These are phyloP conservation scores for Nematopogon swammerdamellus DNA, from an alignment of 2,888 invertebrate genomes.

Conservation along the genomic window DNA sequence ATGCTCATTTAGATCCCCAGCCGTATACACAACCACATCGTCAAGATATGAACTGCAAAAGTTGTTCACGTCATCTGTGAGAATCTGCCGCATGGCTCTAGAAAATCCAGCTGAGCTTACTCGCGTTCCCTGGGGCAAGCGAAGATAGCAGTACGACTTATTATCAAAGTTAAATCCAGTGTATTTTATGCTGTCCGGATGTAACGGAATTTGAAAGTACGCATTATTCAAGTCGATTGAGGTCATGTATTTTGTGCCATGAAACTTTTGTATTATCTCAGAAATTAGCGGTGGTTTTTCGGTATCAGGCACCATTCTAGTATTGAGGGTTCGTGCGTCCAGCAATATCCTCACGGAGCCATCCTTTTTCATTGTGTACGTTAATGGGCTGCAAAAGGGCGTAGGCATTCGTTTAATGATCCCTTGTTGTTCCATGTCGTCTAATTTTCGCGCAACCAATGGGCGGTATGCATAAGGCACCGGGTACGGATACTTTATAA, in stretches of 20 bases:
- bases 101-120: constrained; percentile 7
- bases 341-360: constrained; percentile 18
- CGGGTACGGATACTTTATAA: constrained; percentile 15
- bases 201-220: constrained; percentile 11
- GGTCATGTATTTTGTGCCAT: constrained; percentile 11
- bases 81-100: constrained; percentile 7
- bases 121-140: constrained; percentile 9
- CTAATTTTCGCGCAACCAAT: constrained; percentile 15
- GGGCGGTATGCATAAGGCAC: constrained; percentile 15
- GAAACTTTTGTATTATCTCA: constrained; percentile 14
- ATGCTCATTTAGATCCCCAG: constrained; percentile 5
- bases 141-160: constrained; percentile 6
- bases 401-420: constrained; percentile 18
- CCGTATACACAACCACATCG: constrained; percentile 6
- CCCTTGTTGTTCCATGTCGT: constrained; percentile 16
- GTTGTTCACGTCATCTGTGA: constrained; percentile 6
- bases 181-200: constrained; percentile 6
- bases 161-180: constrained; percentile 9
- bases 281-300: constrained; percentile 14
- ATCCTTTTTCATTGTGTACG: constrained; percentile 18
- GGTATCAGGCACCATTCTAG: constrained; percentile 16
- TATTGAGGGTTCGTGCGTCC: constrained; percentile 19
- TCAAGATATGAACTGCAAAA: constrained; percentile 10
- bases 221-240: constrained; percentile 15
- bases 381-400: constrained; percentile 18